Percentiles rank a stretch among this genome's conserved stretches.
phyloP scores from a whole-genome alignment of 2,113 vertebrate species.

The Choloepus hoffmanni region DNA sequence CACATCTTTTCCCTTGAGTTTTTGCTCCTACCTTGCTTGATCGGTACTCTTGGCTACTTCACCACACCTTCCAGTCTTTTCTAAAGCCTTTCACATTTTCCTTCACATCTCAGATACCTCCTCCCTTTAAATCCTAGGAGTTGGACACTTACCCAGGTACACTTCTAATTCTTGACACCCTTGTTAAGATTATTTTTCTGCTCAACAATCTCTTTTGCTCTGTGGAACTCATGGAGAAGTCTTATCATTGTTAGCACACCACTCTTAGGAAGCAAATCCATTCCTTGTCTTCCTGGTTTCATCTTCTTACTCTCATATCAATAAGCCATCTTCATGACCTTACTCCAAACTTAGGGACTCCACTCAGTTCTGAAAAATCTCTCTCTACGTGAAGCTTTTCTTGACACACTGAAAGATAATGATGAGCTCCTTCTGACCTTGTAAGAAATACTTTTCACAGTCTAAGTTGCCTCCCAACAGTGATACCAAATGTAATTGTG shows the following conservation, averaged over 20 bases:
- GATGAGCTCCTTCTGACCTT: background rate
- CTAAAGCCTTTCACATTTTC: background rate
- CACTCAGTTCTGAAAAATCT: background rate
- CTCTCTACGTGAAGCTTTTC: background rate
- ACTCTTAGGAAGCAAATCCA: background rate
- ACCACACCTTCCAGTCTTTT: background rate
- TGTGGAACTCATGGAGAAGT: background rate
- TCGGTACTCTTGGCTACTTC: background rate
- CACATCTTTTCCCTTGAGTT: background rate
- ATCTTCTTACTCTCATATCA: background rate
- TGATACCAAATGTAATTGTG: background rate
- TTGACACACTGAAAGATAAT: conserved; percentile 32
- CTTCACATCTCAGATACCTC: background rate
- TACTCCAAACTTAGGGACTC: background rate
- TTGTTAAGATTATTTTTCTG: background rate
- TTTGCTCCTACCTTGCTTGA: background rate
- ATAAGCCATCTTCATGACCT: background rate
- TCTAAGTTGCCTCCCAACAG: background rate
- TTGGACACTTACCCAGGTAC: background rate
- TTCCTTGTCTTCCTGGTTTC: background rate
- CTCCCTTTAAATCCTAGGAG: background rate
- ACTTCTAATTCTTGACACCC: background rate
- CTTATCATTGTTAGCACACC: background rate
- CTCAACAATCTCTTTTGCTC: background rate
- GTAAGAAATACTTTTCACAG: background rate